Base-by-base conservation (phyloP, 2,888 invertebrate species). In the Scaptodrosophila latifasciaeformis region DNA sequence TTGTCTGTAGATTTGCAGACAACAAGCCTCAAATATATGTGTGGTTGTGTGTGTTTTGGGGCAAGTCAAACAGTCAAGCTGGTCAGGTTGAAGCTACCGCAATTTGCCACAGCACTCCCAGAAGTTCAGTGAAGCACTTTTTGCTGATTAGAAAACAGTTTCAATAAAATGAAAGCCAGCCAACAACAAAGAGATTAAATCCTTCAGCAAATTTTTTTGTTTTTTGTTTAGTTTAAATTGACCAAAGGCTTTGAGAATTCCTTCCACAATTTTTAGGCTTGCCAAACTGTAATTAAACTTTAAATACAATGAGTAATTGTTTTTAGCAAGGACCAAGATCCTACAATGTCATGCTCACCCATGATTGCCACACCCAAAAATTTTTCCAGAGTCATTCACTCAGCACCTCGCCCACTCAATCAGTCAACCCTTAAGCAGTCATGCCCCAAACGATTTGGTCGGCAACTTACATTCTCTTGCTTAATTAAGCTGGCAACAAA, bases 221-320 rank as follows among this genome's bases (percentile, higher is more conserved):
- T 24, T 24, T 24, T 24, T 7, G 7, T 3, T 24, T 7, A 37
- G 17, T 17, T 35, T 15, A 37, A 37, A 13, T 37, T 17, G 15
- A 35, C 13, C 12, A 37, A 13, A 37, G 37, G 17, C 3, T 24
- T 24, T 24, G 4, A 3, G 7, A 5, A 5, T 24, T 3, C 24
- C 24, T 24, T 24, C 3, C 24, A 3, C 3, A 24, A 24, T 5
- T 5, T 7, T 24, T 5, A 3, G 7, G 24, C 7, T 7, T 5
- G 7, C 24, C 4, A 29, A 27, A 29, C 39, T 30, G 65, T 70
- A 72, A 75, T 72, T 72, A 74, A 76, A 65, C 49, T 63, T 54
- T 58, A 59, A 70, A 61, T 43, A 68, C 77, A 75, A 76, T 61
- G 61, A 43, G 54, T 61, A 70, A 70, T 76, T 77, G 74, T 77